Conservation (phyloP, 2,888 invertebrate species). For the Hermaeophaga mercurialis region DNA sequence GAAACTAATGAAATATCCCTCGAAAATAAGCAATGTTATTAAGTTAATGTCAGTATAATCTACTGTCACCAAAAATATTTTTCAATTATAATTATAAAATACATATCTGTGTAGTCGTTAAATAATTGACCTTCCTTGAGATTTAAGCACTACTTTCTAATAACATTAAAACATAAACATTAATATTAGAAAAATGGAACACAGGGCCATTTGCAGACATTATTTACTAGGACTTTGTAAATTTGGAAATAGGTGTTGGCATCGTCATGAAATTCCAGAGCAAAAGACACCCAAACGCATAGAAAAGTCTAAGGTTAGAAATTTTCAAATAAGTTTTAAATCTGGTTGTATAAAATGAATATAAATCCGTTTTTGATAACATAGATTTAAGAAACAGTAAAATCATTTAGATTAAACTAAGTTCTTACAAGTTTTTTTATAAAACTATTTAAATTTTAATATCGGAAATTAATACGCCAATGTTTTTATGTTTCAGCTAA, state of each 20-base stretch:
- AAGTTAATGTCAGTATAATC: no score
- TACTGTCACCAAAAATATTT: background rate
- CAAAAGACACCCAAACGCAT: conserved; percentile 12
- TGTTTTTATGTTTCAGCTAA: conserved; percentile 15
- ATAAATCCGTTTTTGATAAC: no score
- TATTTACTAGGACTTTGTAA: conserved; percentile 39
- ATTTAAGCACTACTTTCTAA: background rate
- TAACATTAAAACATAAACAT: conserved; percentile 4
- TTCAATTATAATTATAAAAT: background rate
- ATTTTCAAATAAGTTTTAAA: background rate
- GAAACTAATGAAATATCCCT: no score
- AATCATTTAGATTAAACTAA: no score
- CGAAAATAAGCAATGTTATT: no score
- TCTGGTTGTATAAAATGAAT: no score
- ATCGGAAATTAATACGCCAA: background rate
- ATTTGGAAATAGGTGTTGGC: conserved; percentile 40
- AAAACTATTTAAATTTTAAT: background rate
- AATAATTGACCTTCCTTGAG: background rate
- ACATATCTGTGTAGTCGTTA: background rate
- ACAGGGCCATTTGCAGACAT: conserved; percentile 35
- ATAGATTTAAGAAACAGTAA: no score
- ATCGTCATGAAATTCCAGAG: conserved; percentile 32
- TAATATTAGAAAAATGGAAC: conserved; percentile 19
- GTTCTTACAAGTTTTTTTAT: background rate
- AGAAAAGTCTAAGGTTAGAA: conserved; percentile 19